Conservation (phyloP, 2,113 vertebrate species). For the Benitochromis conjunctus region DNA sequence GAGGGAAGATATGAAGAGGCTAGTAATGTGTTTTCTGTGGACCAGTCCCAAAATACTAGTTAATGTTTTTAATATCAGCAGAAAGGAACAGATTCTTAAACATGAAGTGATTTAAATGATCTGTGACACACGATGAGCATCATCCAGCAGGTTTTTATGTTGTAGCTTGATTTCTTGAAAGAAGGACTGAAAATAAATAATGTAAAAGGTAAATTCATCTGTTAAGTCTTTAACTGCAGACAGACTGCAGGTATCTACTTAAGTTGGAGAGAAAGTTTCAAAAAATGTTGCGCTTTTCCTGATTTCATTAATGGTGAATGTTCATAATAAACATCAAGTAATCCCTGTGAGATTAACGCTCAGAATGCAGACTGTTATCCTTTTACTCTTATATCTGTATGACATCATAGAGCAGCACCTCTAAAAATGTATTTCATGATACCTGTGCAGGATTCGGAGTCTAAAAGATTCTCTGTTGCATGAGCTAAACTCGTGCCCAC, state of each 20-base stretch:
- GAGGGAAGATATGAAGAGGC: not conserved
- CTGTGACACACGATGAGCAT: not conserved
- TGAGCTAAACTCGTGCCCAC: accelerated
- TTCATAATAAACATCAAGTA: not conserved
- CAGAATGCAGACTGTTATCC: not conserved
- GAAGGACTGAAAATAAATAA: not conserved
- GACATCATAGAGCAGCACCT: not conserved
- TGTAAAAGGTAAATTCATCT: not conserved
- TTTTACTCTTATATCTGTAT: not conserved
- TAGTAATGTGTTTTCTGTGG: accelerated
- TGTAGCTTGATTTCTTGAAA: not conserved
- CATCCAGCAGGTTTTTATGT: no score
- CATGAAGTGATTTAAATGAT: not conserved
- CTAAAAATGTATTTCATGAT: not conserved
- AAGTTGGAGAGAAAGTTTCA: not conserved
- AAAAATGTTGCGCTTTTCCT: accelerated
- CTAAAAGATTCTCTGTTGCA: not conserved
- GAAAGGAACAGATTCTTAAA: not conserved
- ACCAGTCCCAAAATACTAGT: not conserved
- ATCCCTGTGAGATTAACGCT: not conserved
- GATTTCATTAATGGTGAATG: not conserved
- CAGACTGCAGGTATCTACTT: not conserved
- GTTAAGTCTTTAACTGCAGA: accelerated
- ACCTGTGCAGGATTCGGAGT: no score
- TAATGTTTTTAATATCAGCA: accelerated